These are phyloP conservation scores for Helicoverpa armigera DNA, from an alignment of 1,140 invertebrate species.

Conservation along the genomic window DNA sequence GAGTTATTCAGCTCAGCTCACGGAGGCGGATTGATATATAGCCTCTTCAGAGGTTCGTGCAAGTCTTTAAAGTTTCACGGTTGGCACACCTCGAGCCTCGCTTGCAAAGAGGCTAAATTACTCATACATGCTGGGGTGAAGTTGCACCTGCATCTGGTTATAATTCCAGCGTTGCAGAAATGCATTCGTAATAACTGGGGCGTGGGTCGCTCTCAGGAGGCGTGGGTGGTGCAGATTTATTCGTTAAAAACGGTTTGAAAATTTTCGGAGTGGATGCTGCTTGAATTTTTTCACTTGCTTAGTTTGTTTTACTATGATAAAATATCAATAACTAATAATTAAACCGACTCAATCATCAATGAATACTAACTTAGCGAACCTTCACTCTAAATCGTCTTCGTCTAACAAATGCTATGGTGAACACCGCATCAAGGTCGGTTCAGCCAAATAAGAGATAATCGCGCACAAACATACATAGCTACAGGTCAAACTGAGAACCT, in stretches of 20 bases:
- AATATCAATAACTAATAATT: too few species aligned
- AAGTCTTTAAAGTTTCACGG: slow-evolving; percentile 23
- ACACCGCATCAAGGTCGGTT: too few species aligned
- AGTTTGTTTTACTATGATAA: too few species aligned
- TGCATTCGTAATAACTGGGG: background rate
- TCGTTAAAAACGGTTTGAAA: background rate
- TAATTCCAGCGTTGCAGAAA: slow-evolving; percentile 2
- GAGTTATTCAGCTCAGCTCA: background rate
- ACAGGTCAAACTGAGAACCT: too few species aligned
- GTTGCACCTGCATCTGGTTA: slow-evolving; percentile 24
- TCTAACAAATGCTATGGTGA: too few species aligned
- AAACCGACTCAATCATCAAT: too few species aligned
- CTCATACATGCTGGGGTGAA: slow-evolving; percentile 11
- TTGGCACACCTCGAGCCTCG: background rate
- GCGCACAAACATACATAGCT: too few species aligned
- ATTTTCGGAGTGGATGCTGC: background rate
- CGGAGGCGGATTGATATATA: background rate
- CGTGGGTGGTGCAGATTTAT: background rate
- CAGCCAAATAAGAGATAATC: too few species aligned
- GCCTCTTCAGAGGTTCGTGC: background rate
- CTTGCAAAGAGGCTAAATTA: slow-evolving; percentile 1
- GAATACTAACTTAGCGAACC: too few species aligned
- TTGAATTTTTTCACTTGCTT: too few species aligned
- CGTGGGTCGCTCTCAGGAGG: background rate
- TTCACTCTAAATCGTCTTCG: too few species aligned